A percentile compares a stretch with the other conserved stretches of the same genome.
Conservation (phyloP, 2,888 invertebrate genomes). For the Drosophila heteroneura region DNA sequence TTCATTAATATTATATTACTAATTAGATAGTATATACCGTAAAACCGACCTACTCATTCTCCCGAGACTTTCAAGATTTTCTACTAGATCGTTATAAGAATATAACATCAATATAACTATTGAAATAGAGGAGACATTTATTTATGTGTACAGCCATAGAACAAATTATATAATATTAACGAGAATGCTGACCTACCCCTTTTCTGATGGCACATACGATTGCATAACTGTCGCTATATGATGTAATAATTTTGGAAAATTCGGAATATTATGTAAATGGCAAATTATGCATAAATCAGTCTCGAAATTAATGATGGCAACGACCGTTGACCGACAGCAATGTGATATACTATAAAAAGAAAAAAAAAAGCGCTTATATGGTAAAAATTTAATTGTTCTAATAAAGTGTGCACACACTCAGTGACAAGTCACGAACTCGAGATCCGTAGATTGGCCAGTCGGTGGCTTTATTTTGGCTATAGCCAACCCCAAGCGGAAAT, state of each 20-base stretch:
- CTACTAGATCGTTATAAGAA: background rate
- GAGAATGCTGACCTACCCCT: slow-evolving; percentile 41
- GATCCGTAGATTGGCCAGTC: slow-evolving; percentile 49
- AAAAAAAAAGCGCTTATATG: slow-evolving; percentile 29
- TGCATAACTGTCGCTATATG: slow-evolving; percentile 35
- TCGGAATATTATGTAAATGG: slow-evolving; percentile 44
- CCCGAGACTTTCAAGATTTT: background rate
- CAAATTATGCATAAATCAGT: slow-evolving; percentile 24
- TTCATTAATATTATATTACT: background rate
- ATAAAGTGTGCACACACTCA: slow-evolving; percentile 66
- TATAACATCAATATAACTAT: background rate
- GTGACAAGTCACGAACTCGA: slow-evolving; percentile 49
- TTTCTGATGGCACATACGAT: background rate
- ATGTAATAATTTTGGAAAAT: slow-evolving; percentile 36
- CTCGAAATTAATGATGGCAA: slow-evolving; percentile 50
- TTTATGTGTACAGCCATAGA: background rate
- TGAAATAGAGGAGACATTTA: background rate
- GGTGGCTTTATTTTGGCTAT: slow-evolving; percentile 25
- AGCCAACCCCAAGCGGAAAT: slow-evolving; percentile 77
- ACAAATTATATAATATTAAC: background rate
- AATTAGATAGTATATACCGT: background rate
- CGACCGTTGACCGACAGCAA: slow-evolving; percentile 49
- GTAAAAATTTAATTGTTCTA: slow-evolving; percentile 70
- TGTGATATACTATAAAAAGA: slow-evolving; percentile 19
- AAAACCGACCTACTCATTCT: background rate